A percentile compares a stretch with the other conserved stretches of the same genome.
Evolutionary conservation across 1,140 invertebrate species (phyloP).

Genomic region (Uloborus diversus): DNA sequence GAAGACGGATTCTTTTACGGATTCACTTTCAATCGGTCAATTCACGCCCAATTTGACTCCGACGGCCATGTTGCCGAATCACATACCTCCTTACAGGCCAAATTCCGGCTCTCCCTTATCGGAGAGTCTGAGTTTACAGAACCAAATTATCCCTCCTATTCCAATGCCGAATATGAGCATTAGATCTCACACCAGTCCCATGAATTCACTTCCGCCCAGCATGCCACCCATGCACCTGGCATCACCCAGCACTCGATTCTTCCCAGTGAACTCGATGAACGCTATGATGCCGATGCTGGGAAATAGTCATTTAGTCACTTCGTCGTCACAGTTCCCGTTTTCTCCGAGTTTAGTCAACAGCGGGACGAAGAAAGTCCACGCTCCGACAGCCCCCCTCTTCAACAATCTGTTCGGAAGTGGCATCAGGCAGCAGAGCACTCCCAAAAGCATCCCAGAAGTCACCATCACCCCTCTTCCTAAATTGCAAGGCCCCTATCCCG

Average conservation of each 20-base stretch:
- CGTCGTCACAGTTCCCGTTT: constrained; percentile 27
- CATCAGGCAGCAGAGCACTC: not conserved
- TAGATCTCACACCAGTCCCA: constrained; percentile 1
- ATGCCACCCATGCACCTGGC: constrained; percentile 10
- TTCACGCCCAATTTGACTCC: not conserved
- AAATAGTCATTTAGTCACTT: constrained; percentile 24
- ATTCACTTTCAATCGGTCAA: constrained; percentile 21
- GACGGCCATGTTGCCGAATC: constrained; percentile 79
- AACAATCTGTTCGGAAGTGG: constrained; percentile 10
- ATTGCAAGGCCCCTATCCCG: constrained; percentile 38
- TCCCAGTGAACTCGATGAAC: not conserved
- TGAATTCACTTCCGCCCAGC: constrained; percentile 1
- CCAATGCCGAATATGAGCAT: constrained; percentile 32
- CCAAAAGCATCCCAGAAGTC: constrained; percentile 10
- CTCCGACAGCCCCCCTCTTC: not conserved
- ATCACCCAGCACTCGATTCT: constrained; percentile 19
- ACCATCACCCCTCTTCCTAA: constrained; percentile 37
- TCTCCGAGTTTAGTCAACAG: not conserved
- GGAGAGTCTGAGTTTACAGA: constrained; percentile 57
- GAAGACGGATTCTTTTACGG: constrained; percentile 26
- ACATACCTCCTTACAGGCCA: constrained; percentile 80
- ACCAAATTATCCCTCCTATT: constrained; percentile 40
- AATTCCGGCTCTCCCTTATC: constrained; percentile 84
- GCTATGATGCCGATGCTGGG: constrained; percentile 31
- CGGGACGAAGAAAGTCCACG: not conserved